phyloP scores from a whole-genome alignment of 2,888 invertebrate genomes.

The Drosophila birchii region DNA sequence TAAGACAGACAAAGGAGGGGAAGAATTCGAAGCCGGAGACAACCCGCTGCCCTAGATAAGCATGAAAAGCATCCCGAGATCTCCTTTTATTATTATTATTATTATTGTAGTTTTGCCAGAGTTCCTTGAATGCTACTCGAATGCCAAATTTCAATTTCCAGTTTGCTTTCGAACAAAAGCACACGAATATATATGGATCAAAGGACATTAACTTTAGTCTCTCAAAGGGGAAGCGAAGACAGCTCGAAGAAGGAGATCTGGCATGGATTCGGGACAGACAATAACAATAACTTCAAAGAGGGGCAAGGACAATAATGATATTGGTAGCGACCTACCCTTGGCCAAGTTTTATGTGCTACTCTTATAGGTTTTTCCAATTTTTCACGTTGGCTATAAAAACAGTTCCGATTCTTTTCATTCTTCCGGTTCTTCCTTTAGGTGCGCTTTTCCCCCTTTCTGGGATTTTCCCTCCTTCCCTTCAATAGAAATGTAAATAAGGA shows the following conservation, averaged over 20 bases:
- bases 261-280: constrained; percentile 29
- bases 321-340: constrained; percentile 42
- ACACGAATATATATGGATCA: constrained; percentile 60
- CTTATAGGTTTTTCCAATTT: constrained; percentile 76
- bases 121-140: constrained; percentile 36
- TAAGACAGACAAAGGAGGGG: constrained; percentile 39
- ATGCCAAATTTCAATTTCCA: constrained; percentile 70
- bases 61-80: constrained; percentile 40
- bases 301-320: constrained; percentile 39
- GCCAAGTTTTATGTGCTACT: constrained; percentile 55
- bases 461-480: constrained; percentile 42
- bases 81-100: constrained; percentile 41
- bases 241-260: constrained; percentile 22
- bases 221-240: constrained; percentile 10
- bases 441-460: constrained; percentile 11
- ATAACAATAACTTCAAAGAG: constrained; percentile 13
- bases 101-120: constrained; percentile 41
- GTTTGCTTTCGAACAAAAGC: constrained; percentile 68
- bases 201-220: constrained; percentile 70
- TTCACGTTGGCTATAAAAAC: constrained; percentile 55
- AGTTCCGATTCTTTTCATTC: constrained; percentile 27
- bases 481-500: constrained; percentile 82
- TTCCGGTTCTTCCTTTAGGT: constrained; percentile 25
- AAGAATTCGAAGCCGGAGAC: constrained; percentile 8
- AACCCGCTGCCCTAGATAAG: constrained; percentile 47